Evolutionary conservation across 2,888 invertebrate genomes (phyloP).

Genomic region (Pteria penguin): DNA sequence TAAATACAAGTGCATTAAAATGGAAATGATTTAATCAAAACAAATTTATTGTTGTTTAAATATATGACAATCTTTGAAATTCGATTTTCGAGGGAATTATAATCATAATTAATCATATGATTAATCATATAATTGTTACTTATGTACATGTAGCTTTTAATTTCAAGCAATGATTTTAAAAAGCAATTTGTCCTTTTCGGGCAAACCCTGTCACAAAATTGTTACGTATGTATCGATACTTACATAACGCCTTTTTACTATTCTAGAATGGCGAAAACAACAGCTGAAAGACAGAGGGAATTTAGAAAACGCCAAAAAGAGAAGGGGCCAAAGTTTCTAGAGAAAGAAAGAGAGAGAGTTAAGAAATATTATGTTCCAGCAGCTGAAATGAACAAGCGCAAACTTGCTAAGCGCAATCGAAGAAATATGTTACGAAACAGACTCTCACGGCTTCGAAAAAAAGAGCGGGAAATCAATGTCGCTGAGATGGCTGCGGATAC

Average conservation of each 20-base stretch:
- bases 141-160: neutral
- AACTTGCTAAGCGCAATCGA: conserved; percentile 20
- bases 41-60: too few species aligned
- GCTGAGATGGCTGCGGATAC: too few species aligned
- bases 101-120: too few species aligned
- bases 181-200: neutral
- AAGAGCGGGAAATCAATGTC: too few species aligned
- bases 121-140: neutral
- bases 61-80: neutral
- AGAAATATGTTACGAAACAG: conserved; percentile 21
- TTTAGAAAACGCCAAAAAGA: conserved; percentile 26
- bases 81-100: too few species aligned
- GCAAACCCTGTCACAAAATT: neutral
- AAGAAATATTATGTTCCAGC: conserved; percentile 17
- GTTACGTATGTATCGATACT: conserved; percentile 8
- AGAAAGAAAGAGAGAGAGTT: conserved; percentile 22
- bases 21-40: neutral
- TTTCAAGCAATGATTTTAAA: neutral
- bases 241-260: neutral
- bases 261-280: conserved; percentile 29
- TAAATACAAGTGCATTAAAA: neutral
- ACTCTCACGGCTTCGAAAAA: conserved; percentile 4
- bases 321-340: conserved; percentile 13
- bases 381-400: conserved; percentile 13
- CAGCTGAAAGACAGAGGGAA: conserved; percentile 26